Evolutionary conservation across 2,888 invertebrate genomes (phyloP).

Genomic region (Pristionchus entomophagus): DNA sequence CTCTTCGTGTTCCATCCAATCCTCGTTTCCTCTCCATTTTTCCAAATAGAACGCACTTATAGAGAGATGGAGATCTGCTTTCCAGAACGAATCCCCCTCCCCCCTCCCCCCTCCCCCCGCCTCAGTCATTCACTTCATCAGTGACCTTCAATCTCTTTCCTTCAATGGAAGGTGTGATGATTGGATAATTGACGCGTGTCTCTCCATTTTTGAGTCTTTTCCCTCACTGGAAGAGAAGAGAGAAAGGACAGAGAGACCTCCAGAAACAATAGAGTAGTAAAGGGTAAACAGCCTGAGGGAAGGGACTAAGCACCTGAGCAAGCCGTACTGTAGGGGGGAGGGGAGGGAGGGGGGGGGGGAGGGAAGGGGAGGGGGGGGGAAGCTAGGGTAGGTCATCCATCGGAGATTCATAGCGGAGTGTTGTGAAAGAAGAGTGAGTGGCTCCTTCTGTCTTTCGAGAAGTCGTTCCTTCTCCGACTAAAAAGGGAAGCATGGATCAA

Average conservation of each 20-base stretch:
- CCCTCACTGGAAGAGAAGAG: not conserved
- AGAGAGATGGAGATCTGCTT: not conserved
- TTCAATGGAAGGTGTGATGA: constrained; percentile 28
- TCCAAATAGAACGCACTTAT: constrained; percentile 22
- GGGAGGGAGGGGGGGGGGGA: not conserved
- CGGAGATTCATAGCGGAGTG: not conserved
- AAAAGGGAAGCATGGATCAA: constrained; percentile 9
- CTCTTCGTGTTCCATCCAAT: constrained; percentile 3
- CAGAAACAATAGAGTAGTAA: constrained; percentile 25
- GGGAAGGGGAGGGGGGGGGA: not conserved
- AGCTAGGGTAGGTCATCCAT: not conserved
- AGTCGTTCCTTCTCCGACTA: constrained; percentile 1
- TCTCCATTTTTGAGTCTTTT: constrained; percentile 11
- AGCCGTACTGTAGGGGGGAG: not conserved
- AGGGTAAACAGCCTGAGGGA: constrained; percentile 10
- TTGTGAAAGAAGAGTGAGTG: constrained; percentile 21
- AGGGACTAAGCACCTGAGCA: not conserved
- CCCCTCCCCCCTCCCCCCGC: not conserved
- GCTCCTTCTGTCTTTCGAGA: not conserved
- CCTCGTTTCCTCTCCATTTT: constrained; percentile 12
- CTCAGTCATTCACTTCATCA: not conserved
- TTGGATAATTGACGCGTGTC: constrained; percentile 15
- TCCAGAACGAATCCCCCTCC: not conserved
- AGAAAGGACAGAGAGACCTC: constrained; percentile 31
- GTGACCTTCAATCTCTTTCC: constrained; percentile 8